A percentile compares a stretch with the other conserved stretches of the same genome.
Evolutionary conservation across 2,113 vertebrate species (phyloP).

Genomic region (Etheostoma cragini): DNA sequence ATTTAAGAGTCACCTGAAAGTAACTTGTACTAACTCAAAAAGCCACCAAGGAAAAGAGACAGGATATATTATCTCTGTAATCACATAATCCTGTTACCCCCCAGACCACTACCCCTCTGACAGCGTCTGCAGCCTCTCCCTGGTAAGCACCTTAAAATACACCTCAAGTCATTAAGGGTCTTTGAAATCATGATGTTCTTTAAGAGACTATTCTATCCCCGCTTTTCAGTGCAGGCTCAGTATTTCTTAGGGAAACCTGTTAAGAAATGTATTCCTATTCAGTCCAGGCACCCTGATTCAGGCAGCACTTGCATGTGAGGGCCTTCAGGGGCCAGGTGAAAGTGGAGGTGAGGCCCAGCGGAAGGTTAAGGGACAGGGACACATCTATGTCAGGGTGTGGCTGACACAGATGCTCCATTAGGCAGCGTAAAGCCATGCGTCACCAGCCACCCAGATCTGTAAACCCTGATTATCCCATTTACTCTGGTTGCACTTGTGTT

Average conservation of each 20-base stretch:
- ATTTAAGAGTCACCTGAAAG: not conserved
- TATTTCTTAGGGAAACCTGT: not conserved
- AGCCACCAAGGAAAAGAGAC: slow-evolving; percentile 7
- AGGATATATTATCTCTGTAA: slow-evolving; percentile 24
- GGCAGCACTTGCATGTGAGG: not conserved
- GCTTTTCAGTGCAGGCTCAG: not conserved
- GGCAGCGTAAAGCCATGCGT: slow-evolving; percentile 80
- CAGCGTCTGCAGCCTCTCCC: not conserved
- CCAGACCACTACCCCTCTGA: not conserved
- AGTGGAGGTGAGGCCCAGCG: not conserved
- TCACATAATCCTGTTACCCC: slow-evolving; percentile 37
- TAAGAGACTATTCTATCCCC: not conserved
- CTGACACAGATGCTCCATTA: slow-evolving; percentile 76
- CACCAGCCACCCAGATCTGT: slow-evolving; percentile 77
- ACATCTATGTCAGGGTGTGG: slow-evolving; percentile 53
- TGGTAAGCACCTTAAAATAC: not conserved
- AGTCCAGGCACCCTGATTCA: not conserved
- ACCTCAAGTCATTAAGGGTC: not conserved
- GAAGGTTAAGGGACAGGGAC: not conserved
- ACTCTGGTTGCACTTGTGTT: slow-evolving; percentile 66
- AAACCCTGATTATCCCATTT: slow-evolving; percentile 86
- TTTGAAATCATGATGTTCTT: not conserved
- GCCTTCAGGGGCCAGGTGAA: slow-evolving; percentile 27
- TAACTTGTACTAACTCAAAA: not conserved
- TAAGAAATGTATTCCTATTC: not conserved